Conservation (phyloP, 2,888 invertebrate species). For the Cantharis lateralis region DNA sequence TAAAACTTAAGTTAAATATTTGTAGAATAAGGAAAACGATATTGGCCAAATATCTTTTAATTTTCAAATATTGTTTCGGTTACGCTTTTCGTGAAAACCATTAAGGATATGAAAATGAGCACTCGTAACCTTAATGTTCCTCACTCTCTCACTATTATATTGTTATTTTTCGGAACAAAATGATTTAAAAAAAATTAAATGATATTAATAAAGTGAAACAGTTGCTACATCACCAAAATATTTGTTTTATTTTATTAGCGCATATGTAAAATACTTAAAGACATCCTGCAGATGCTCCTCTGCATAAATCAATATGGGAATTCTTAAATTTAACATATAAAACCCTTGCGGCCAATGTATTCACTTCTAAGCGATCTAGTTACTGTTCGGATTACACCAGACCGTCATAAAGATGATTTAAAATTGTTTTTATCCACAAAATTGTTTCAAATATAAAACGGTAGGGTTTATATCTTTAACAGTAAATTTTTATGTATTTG, state of each 20-base stretch:
- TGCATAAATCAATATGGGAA: slow-evolving; percentile 16
- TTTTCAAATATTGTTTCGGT: no score
- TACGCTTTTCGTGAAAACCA: no score
- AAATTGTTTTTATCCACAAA: slow-evolving; percentile 17
- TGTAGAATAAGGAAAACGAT: no score
- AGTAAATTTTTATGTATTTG: slow-evolving; percentile 8
- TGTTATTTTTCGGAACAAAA: not conserved
- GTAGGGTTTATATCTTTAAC: slow-evolving; percentile 2
- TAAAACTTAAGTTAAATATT: no score
- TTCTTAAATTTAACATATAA: slow-evolving; percentile 17
- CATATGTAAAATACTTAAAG: slow-evolving; percentile 7
- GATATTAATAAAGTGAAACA: not conserved
- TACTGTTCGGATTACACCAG: slow-evolving; percentile 16
- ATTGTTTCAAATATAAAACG: slow-evolving; percentile 9
- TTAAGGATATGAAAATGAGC: no score
- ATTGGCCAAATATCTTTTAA: no score
- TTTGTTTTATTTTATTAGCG: not conserved
- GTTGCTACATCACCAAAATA: not conserved
- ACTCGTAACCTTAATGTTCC: no score
- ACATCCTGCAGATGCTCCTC: slow-evolving; percentile 12
- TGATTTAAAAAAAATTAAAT: not conserved
- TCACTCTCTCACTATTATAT: not conserved
- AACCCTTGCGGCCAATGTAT: slow-evolving; percentile 15
- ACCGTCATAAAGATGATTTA: slow-evolving; percentile 16
- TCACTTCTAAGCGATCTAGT: slow-evolving; percentile 14